Conservation (phyloP, 2,113 vertebrate species). For the Spermophilus dauricus region DNA sequence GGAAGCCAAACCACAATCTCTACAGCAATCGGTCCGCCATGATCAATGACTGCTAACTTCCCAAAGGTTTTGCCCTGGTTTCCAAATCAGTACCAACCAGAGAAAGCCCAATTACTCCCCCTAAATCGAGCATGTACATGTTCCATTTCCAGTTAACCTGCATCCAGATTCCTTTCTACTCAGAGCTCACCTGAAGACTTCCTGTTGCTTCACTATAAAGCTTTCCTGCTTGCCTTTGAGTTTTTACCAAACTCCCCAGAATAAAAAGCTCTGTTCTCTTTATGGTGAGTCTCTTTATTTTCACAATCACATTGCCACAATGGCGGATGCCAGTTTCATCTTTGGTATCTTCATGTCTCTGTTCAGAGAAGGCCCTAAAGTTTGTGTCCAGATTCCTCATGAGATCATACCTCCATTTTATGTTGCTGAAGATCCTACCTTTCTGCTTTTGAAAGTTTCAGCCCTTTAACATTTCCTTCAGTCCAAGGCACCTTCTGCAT, state of each 20-base stretch:
- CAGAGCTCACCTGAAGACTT: background rate
- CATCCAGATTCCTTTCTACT: background rate
- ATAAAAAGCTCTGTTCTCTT: background rate
- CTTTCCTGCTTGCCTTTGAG: background rate
- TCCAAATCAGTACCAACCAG: background rate
- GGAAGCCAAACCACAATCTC: background rate
- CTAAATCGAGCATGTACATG: background rate
- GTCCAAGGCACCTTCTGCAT: background rate
- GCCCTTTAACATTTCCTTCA: background rate
- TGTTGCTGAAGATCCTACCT: background rate
- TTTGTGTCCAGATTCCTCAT: background rate
- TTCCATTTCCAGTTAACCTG: background rate
- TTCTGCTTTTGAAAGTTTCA: background rate
- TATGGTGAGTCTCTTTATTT: background rate
- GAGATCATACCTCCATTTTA: background rate
- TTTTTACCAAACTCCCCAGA: background rate
- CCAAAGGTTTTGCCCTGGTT: background rate
- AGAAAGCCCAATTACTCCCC: background rate
- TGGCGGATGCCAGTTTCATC: background rate
- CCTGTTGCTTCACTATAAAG: background rate
- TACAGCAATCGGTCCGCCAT: background rate
- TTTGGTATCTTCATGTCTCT: background rate
- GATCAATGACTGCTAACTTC: background rate
- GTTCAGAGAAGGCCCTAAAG: background rate
- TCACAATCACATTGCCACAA: background rate